Evolutionary conservation across 2,888 invertebrate genomes (phyloP), one percentile per base, ranked within the genome.

Genomic region (Ditylenchus weischeri): DNA sequence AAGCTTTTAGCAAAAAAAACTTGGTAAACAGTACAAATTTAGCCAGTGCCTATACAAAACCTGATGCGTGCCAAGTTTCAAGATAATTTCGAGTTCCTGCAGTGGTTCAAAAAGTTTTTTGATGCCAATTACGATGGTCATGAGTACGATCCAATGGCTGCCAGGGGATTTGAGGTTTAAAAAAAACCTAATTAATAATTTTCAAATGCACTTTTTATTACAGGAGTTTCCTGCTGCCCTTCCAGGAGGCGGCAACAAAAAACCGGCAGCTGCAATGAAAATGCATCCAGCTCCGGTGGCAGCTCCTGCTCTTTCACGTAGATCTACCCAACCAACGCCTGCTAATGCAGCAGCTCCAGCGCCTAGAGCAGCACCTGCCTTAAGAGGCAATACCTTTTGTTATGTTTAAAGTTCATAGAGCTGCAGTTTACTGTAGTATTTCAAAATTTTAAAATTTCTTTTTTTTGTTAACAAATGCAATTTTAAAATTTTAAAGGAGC

Each of bases 31-130:
- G 51, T 13, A 2, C n/a, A 13, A 21, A 19, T 68, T 68, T 57
- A 68, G 68, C 66, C 94, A 84, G 60, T 68, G 11, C 58, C 68
- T 23, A 60, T 68, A 38, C 66, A 67, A 49, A 67, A 29, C 43
- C 48, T 99, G 87, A 93, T 96, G 85, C 96, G 96, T 87, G 96
- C 93, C 84, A 90, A 94, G 84, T 98, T 98, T 87, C 98, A 98
- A 70, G 98, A 98, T 88, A 98, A 98, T 88, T 98, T 98, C 89
- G 98, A 98, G 29, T 69, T 70, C 50, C 62, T 70, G 19, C 71
- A 72, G 36, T 70, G 71, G 71, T 69, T 5, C 5, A 67, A 68
- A 54, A 68, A 68, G 23, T 68, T 68, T 21, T 68, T 67, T 49
- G 68, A 68, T 19, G 68, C 68, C 5, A 68, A 68, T 15, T 68